Base-by-base conservation (phyloP, 1,140 invertebrate genomes). In the Pseudachorutes palmiensis region DNA sequence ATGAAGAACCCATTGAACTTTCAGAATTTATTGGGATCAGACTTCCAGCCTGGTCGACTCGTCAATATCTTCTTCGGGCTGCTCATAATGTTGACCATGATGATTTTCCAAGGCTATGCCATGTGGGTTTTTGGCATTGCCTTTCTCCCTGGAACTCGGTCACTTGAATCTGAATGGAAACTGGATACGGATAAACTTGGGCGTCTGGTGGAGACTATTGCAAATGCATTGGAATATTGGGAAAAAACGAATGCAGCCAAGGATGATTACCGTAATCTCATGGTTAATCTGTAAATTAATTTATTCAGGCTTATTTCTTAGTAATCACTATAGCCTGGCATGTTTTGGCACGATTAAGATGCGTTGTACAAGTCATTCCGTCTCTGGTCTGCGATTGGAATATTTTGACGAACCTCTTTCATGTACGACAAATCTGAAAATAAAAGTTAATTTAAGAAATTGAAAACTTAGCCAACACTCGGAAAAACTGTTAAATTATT, bases 311-410 rank as follows among this genome's bases (percentile, higher is more conserved):
- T 58, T 24, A 12, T 58, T 12, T 58, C 2, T 22, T 63, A 2
- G 9, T 45, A 45, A 12, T 45, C 36, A 12, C 19, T 45, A 9
- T 45, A 19, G 19, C 9, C 19, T 19, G 19, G 36, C 19, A 45
- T 45, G 9, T 45, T 45, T 45, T 45, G 36, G 36, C 9, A 19
- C 36, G 36, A 12, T 45, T 45, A 45, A 45, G 36, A 19, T 45
- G 19, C 36, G 9, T 88, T 83, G 76, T 95, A 95, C 2, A 95
- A 71, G 77, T 95, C 91, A 1, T 81, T 84, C 70, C 92, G 84
- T 71, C 87, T 82, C 80, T 95, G 92, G 33, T 77, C 77, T 63
- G 80, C 82, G 30, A 90, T 83, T 14, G 92, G 92, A 75, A 96
- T 91, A 79, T 92, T 88, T 33, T 81, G 78, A 69, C 92, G 82